Conservation (phyloP, 2,113 vertebrate species). For the Capricornis sumatraensis region DNA sequence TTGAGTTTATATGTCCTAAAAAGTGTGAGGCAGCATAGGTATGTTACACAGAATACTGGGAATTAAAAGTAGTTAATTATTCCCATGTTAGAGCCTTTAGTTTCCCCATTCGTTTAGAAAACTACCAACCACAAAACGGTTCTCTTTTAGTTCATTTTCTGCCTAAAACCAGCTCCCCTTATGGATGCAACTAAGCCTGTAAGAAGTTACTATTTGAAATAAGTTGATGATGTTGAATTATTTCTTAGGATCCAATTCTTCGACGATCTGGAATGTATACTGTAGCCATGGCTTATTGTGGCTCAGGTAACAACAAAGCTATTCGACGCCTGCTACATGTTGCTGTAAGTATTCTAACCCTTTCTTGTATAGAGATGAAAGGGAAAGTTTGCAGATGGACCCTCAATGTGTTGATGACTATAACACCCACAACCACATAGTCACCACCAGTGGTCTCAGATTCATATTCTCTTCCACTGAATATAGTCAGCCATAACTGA, state of each 20-base stretch:
- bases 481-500: background rate
- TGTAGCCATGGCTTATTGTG: constrained; percentile 98
- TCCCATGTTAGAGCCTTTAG: background rate
- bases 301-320: constrained; percentile 99
- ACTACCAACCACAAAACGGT: background rate
- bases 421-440: background rate
- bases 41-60: background rate
- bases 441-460: background rate
- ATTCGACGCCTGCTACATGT: constrained; percentile 97
- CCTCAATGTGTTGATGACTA: background rate
- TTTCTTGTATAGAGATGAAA: background rate
- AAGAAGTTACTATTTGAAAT: constrained; percentile 33
- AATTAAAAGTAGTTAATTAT: background rate
- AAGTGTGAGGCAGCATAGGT: background rate
- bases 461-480: background rate
- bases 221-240: background rate
- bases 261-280: constrained; percentile 99
- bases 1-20: background rate
- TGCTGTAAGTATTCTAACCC: constrained; percentile 87
- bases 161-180: background rate
- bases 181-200: background rate
- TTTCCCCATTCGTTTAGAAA: constrained; percentile 29
- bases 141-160: constrained; percentile 23
- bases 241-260: constrained; percentile 94
- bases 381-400: background rate